phyloP scores from a whole-genome alignment of 2,113 vertebrate genomes.

The Cricetomys ansorgei region DNA sequence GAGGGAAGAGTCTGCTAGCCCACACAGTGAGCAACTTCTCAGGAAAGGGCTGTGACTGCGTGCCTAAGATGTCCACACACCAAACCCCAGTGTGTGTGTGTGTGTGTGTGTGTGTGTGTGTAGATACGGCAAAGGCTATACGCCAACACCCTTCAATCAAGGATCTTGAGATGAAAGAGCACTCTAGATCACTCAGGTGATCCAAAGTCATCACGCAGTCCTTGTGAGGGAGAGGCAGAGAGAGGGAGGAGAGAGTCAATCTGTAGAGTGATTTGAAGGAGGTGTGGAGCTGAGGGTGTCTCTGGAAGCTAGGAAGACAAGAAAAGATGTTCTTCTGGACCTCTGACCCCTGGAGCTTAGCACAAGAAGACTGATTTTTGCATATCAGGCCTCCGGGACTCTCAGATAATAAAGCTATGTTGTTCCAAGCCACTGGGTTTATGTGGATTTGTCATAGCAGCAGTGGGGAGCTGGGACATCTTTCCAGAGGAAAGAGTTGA shows the following conservation, averaged over 20 bases:
- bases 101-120: not conserved
- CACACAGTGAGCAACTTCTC: not conserved
- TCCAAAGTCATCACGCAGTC: not conserved
- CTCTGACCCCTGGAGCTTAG: not conserved
- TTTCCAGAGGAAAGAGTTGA: not conserved
- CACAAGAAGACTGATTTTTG: not conserved
- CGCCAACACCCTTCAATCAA: not conserved
- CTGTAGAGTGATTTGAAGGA: not conserved
- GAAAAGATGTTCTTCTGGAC: not conserved
- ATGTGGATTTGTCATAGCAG: not conserved
- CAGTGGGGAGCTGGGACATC: accelerated
- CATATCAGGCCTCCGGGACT: not conserved
- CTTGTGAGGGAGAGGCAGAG: not conserved
- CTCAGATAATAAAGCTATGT: not conserved
- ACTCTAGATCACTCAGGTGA: no score
- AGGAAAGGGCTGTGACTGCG: not conserved
- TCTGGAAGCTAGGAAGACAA: not conserved
- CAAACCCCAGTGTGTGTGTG: not conserved
- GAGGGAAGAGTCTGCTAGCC: no score
- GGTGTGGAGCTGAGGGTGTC: not conserved
- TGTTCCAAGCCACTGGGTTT: not conserved
- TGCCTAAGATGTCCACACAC: not conserved
- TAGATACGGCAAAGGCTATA: not conserved
- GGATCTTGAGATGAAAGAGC: not conserved
- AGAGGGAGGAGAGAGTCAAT: accelerated